Percentiles rank a stretch among this genome's conserved stretches.
These are phyloP conservation scores for Pholis gunnellus DNA, from an alignment of 2,113 vertebrate genomes.

Conservation along the genomic window DNA sequence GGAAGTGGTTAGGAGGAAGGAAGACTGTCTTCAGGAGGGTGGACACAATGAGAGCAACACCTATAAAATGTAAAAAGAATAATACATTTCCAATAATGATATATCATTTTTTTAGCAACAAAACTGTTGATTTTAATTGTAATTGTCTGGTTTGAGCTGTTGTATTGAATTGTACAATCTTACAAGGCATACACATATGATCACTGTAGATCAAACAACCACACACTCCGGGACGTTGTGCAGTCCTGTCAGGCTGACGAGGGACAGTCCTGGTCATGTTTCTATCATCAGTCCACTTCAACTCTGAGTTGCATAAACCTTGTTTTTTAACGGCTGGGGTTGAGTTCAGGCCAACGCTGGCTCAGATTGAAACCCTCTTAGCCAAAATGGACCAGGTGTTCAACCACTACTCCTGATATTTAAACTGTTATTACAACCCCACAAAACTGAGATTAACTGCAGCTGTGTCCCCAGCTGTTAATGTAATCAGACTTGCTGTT, in stretches of 20 bases:
- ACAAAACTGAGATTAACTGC: slow-evolving; percentile 48
- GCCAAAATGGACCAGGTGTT: slow-evolving; percentile 61
- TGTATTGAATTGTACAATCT: neutral
- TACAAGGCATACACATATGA: neutral
- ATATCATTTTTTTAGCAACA: neutral
- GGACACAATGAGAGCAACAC: neutral
- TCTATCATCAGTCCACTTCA: neutral
- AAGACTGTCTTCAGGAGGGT: neutral
- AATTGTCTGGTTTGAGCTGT: neutral
- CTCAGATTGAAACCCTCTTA: slow-evolving; percentile 16
- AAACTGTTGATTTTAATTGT: neutral
- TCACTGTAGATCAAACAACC: neutral
- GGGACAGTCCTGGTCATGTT: neutral
- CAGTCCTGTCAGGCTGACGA: neutral
- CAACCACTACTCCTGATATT: slow-evolving; percentile 34
- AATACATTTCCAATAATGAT: neutral
- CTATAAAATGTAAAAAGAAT: neutral
- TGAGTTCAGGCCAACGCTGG: neutral
- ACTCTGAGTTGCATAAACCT: slow-evolving; percentile 1
- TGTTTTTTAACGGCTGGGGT: neutral
- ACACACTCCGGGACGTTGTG: neutral
- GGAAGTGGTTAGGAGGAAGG: neutral
- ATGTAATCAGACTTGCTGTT: slow-evolving; percentile 49
- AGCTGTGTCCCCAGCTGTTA: slow-evolving; percentile 56
- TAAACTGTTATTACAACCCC: slow-evolving; percentile 37